Conservation (phyloP, 2,797 vertebrate species). For the Eulemur coronatus region DNA sequence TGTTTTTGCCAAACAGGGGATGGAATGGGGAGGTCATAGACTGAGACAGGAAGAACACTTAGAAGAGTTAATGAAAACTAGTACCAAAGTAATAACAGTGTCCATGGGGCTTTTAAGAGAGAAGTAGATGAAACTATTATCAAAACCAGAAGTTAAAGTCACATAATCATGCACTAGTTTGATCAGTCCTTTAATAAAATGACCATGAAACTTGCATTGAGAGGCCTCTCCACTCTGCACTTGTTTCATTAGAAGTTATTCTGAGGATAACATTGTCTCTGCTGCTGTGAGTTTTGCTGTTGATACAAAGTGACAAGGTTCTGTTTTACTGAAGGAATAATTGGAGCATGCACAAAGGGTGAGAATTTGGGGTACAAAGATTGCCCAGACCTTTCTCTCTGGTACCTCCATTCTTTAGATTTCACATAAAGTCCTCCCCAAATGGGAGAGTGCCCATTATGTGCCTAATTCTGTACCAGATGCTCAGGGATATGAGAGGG, state of each 20-base stretch:
- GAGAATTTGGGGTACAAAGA: not conserved
- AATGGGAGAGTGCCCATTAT: not conserved
- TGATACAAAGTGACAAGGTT: conserved; percentile 22
- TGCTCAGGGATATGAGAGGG: not conserved
- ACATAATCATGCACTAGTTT: not conserved
- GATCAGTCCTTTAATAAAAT: conserved; percentile 13
- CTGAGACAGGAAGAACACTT: not conserved
- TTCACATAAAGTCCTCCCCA: not conserved
- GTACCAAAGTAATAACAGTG: not conserved
- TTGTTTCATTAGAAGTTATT: conserved; percentile 1
- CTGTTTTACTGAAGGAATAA: not conserved
- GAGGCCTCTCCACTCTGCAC: not conserved
- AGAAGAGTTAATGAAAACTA: not conserved
- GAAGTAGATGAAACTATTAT: not conserved
- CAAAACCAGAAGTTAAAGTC: conserved; percentile 7
- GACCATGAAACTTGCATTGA: not conserved
- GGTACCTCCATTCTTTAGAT: not conserved
- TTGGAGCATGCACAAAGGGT: not conserved
- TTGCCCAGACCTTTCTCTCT: not conserved
- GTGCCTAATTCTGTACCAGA: not conserved
- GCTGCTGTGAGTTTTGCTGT: not conserved
- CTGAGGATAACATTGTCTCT: not conserved
- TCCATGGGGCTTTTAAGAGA: not conserved
- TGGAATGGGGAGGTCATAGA: not conserved
- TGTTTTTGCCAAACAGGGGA: not conserved